These are phyloP conservation scores for Elymnias hypermnestra DNA, from an alignment of 1,140 invertebrate genomes.

Conservation along the genomic window DNA sequence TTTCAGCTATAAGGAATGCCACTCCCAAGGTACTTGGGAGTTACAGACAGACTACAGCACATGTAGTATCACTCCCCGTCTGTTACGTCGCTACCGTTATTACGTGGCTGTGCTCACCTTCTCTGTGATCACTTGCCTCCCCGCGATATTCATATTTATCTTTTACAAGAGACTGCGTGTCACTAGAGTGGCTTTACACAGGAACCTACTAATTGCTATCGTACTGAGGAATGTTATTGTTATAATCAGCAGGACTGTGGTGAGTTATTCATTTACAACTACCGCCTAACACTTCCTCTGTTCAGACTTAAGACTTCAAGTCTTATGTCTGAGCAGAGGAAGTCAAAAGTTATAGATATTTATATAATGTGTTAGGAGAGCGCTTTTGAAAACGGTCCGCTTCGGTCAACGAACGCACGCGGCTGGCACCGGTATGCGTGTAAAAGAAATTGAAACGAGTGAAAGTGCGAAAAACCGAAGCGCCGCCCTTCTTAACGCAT, in stretches of 20 bases:
- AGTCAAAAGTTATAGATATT: too few species aligned
- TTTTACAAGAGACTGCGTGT: conserved; percentile 69
- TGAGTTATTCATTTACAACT: too few species aligned
- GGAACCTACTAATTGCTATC: conserved; percentile 77
- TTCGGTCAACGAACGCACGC: too few species aligned
- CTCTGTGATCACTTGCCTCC: conserved; percentile 68
- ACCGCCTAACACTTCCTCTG: too few species aligned
- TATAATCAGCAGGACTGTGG: conserved; percentile 71
- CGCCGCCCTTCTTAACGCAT: too few species aligned
- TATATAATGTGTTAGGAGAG: too few species aligned
- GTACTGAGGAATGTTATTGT: conserved; percentile 74
- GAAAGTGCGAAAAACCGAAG: too few species aligned
- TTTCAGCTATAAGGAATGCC: conserved; percentile 72
- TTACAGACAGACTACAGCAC: conserved; percentile 72
- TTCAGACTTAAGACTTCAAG: too few species aligned
- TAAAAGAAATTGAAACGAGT: too few species aligned
- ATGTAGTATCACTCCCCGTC: conserved; percentile 72
- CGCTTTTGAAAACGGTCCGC: too few species aligned
- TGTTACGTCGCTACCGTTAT: conserved; percentile 65
- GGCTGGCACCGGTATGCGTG: too few species aligned
- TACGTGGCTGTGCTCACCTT: conserved; percentile 67
- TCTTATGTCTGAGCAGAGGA: too few species aligned
- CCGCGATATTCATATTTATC: conserved; percentile 75
- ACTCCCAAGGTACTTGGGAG: conserved; percentile 69
- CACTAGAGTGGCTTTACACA: conserved; percentile 72